These are phyloP conservation scores for Danio choprae DNA, from an alignment of 2,797 vertebrate species.

Conservation along the genomic window DNA sequence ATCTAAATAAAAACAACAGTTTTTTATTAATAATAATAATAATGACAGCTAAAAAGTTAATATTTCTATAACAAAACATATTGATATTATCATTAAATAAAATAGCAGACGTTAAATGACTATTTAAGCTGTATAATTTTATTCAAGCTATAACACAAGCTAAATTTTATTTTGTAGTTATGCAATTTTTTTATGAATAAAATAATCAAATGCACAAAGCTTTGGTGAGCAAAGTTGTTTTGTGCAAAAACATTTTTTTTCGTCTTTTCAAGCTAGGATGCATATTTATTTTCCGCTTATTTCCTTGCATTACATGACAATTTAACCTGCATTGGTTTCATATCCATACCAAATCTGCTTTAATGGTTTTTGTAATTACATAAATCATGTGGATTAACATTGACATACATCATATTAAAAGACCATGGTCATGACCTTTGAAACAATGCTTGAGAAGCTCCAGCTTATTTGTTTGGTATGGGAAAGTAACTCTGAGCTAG, in stretches of 20 bases:
- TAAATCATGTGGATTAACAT: constrained; percentile 21
- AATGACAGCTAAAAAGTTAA: neutral
- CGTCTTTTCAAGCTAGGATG: too few species aligned
- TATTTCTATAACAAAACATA: too few species aligned
- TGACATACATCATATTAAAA: constrained; percentile 15
- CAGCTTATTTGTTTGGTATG: constrained; percentile 50
- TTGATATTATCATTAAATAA: too few species aligned
- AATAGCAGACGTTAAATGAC: neutral
- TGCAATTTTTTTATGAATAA: neutral
- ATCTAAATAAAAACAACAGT: neutral
- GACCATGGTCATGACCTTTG: constrained; percentile 17
- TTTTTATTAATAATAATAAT: neutral
- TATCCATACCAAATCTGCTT: neutral
- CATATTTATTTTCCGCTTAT: too few species aligned
- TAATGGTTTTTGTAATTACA: constrained; percentile 18
- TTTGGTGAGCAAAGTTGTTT: neutral
- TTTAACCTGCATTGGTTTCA: neutral
- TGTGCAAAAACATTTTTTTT: too few species aligned
- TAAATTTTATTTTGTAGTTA: too few species aligned
- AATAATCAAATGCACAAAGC: neutral
- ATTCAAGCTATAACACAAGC: too few species aligned
- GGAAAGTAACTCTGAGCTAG: constrained; percentile 47
- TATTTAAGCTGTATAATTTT: neutral
- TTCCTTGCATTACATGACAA: neutral
- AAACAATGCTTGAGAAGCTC: constrained; percentile 7